Conservation (phyloP, 2,113 vertebrate genomes). For the Gymnobelideus leadbeateri region DNA sequence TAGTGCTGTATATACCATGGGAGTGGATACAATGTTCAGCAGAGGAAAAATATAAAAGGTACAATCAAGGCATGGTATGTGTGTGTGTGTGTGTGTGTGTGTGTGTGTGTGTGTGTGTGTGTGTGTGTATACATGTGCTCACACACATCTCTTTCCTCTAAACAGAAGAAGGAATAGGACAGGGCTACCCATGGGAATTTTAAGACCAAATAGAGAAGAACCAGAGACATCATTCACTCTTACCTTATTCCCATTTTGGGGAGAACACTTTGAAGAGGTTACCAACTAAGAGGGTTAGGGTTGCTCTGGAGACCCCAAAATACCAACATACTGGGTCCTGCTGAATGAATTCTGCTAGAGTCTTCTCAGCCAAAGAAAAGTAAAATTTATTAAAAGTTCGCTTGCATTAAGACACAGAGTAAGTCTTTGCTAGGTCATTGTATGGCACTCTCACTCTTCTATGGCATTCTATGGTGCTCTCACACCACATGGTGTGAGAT, state of each 20-base stretch:
- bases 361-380: too few relatives aligned
- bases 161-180: background rate
- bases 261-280: too few relatives aligned
- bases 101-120: background rate
- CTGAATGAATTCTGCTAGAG: too few relatives aligned
- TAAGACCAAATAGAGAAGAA: background rate
- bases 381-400: too few relatives aligned
- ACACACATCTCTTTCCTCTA: background rate
- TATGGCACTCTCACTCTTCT: too few relatives aligned
- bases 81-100: background rate
- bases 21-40: background rate
- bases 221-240: background rate
- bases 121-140: background rate
- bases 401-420: too few relatives aligned
- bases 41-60: background rate
- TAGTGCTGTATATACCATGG: background rate
- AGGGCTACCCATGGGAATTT: background rate
- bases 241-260: background rate
- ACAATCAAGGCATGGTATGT: background rate
- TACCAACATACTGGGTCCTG: too few relatives aligned
- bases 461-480: too few relatives aligned
- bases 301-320: too few relatives aligned
- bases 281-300: too few relatives aligned
- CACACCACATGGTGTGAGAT: too few relatives aligned
- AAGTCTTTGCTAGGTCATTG: too few relatives aligned